A percentile compares a stretch with the other conserved stretches of the same genome.
Evolutionary conservation across 37 sponge, comb jelly and placozoan species (phyloP).

Genomic region (Oopsacas minuta): DNA sequence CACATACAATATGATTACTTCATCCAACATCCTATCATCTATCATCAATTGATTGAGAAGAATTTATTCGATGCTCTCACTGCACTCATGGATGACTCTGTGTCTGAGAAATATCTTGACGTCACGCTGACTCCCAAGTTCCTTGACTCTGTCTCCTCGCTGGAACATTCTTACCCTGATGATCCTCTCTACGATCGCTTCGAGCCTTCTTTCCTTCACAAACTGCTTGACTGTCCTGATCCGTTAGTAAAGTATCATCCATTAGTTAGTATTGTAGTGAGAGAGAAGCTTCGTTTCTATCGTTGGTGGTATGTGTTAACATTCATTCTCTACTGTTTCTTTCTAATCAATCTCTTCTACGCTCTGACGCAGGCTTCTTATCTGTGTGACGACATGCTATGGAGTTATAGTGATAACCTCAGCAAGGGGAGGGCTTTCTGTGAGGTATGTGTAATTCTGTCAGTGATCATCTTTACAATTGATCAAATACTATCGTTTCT

Average conservation of each 20-base stretch:
- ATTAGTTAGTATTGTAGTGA: neutral
- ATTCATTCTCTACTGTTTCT: conserved; percentile 1
- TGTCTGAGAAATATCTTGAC: neutral
- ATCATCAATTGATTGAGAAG: neutral
- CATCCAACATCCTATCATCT: neutral
- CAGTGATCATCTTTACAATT: too few species aligned
- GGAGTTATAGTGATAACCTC: neutral
- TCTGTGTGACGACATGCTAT: neutral
- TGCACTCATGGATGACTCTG: neutral
- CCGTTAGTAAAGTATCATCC: conserved; percentile 7
- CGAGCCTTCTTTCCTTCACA: neutral
- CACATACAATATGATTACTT: neutral
- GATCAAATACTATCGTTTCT: neutral
- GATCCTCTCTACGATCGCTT: neutral
- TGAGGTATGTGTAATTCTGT: neutral
- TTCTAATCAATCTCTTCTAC: neutral
- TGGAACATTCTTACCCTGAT: neutral
- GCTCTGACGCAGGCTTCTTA: neutral
- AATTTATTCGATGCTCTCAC: neutral
- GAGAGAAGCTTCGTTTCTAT: neutral
- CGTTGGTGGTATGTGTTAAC: conserved; percentile 18
- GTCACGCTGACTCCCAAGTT: neutral
- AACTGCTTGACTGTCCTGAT: neutral
- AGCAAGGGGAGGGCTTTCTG: neutral
- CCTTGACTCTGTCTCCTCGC: neutral